Conservation (phyloP, 2,797 vertebrate species). For the Poecilia velifera region DNA sequence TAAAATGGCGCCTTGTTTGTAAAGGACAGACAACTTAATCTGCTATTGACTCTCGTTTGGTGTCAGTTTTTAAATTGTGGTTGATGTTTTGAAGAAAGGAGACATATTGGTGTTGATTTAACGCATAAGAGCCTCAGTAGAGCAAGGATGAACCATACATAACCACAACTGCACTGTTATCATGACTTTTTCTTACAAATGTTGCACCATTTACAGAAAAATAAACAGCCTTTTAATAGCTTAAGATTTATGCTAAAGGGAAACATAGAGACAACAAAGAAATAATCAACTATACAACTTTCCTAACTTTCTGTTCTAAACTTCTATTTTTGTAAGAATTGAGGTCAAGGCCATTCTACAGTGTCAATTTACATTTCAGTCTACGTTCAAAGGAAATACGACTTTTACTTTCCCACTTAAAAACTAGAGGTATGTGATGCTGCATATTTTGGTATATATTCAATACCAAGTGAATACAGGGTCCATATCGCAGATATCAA, state of each 20-base stretch:
- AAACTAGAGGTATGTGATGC: no score
- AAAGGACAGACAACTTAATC: not conserved
- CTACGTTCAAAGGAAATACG: no score
- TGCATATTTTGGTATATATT: no score
- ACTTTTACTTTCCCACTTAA: no score
- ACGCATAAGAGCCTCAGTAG: not conserved
- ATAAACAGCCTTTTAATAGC: not conserved
- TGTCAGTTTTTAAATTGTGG: not conserved
- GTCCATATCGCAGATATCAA: no score
- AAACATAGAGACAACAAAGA: not conserved
- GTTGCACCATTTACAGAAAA: not conserved
- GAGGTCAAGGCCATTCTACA: not conserved
- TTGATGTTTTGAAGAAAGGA: not conserved
- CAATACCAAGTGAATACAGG: no score
- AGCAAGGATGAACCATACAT: not conserved
- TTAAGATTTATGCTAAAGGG: not conserved
- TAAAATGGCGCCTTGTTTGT: not conserved
- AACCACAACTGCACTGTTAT: not conserved
- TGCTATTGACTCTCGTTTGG: not conserved
- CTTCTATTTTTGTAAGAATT: not conserved
- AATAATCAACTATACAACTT: not conserved
- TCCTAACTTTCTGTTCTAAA: not conserved
- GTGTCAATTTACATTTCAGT: no score
- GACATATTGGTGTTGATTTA: not conserved
- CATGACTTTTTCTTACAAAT: not conserved